Evolutionary conservation across 1,140 invertebrate species (phyloP).

Genomic region (Yoshiicerus persimilis): DNA sequence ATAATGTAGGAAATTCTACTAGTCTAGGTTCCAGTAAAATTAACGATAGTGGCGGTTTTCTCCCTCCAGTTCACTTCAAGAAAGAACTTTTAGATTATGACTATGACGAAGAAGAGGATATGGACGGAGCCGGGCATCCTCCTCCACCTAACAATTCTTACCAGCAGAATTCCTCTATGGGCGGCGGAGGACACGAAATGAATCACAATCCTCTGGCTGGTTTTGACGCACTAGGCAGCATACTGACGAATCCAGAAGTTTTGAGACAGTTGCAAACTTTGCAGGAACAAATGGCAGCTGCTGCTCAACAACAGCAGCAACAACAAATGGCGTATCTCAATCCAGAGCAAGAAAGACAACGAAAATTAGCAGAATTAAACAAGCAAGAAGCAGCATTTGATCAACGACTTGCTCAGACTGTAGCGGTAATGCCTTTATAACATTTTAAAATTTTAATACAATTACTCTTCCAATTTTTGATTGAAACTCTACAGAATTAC

Average conservation of each 20-base stretch:
- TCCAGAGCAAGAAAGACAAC: slow-evolving; percentile 68
- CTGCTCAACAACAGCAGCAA: slow-evolving; percentile 30
- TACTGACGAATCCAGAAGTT: slow-evolving; percentile 73
- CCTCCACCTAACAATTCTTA: slow-evolving; percentile 13
- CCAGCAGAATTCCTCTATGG: neutral
- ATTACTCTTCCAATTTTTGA: neutral
- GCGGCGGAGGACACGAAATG: slow-evolving; percentile 6
- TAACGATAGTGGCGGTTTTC: neutral
- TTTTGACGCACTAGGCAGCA: slow-evolving; percentile 53
- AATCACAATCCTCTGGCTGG: slow-evolving; percentile 47
- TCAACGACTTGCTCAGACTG: slow-evolving; percentile 71
- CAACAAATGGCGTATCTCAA: slow-evolving; percentile 59
- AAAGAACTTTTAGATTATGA: slow-evolving; percentile 81
- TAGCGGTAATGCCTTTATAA: slow-evolving; percentile 59
- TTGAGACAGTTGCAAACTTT: slow-evolving; percentile 69
- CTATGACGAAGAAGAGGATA: slow-evolving; percentile 79
- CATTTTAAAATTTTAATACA: neutral
- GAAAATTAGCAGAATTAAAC: slow-evolving; percentile 69
- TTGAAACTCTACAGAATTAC: neutral
- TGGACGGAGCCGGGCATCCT: slow-evolving; percentile 46
- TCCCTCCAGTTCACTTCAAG: slow-evolving; percentile 63
- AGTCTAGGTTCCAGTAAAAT: slow-evolving; percentile 12
- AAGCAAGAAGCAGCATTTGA: slow-evolving; percentile 77
- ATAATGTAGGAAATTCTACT: neutral
- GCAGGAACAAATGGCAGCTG: slow-evolving; percentile 53